Evolutionary conservation across 30 jellyfish, hydroid and myxozoan species (phyloP), one percentile per base, ranked within the genome.

Genomic region (Pelagia noctiluca): DNA sequence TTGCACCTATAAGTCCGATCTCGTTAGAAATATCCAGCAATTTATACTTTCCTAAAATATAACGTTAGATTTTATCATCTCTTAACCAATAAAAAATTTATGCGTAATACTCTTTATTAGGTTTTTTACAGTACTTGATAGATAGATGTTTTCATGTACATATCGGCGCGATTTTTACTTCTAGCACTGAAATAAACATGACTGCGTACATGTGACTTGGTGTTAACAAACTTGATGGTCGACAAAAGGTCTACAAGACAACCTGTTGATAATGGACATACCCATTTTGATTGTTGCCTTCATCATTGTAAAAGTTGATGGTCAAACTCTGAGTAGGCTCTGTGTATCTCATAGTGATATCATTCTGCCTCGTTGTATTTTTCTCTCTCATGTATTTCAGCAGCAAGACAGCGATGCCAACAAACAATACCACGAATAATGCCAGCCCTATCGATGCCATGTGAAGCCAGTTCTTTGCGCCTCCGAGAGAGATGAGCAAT

Each of bases 231-330:
- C n/a, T 42, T 42, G 16, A 42, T 16, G 8, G 57, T 16, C 8
- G 57, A 16, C 57, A 42, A 42, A 42, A 42, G 57, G 57, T 42
- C 12, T 5, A 42, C 8, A 16, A 42, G 16, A 42, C 16, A 42
- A 42, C 57, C 8, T 42, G 57, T 8, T 5, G 57, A 42, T 5
- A 16, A 42, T 5, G 57, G 57, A 42, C 57, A 16, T 80, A 82
- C 92, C 85, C 92, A 19, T 38, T 48, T 35, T 82, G 92, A 46
- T 85, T 82, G 25, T 47, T 74, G 22, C 92, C 61, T 2, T 82
- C 92, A 2, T 67, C 92, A 54, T 82, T 82, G 46, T 82, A 82
- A 1, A 67, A 79, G 30, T 82, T 82, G 0, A 46, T 67, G 1
- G 85, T 23, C 42, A 68, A 57, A 66, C 38, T 67, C 71, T 82